Percentiles rank a stretch among this genome's conserved stretches.
Evolutionary conservation across 2,888 invertebrate genomes (phyloP).

Genomic region (Xylota sylvarum): DNA sequence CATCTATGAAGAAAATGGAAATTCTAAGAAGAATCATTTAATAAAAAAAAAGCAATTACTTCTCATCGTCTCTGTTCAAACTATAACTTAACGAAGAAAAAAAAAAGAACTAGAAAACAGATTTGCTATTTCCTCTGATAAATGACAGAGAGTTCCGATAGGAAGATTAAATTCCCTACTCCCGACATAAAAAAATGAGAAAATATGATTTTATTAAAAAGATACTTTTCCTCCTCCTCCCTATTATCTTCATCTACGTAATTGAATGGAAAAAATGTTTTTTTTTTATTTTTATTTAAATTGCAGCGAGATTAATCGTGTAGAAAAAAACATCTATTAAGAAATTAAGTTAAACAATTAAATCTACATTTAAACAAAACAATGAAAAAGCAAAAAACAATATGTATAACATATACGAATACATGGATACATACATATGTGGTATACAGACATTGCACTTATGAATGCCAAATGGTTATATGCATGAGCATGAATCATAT

Average conservation of each 20-base stretch:
- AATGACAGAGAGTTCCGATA: constrained; percentile 33
- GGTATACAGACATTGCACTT: constrained; percentile 42
- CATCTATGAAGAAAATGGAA: neutral
- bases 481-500: neutral
- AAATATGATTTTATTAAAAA: constrained; percentile 4
- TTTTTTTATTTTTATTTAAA: constrained; percentile 4
- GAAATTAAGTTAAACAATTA: constrained; percentile 36
- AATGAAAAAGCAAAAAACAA: constrained; percentile 26
- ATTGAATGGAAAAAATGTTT: constrained; percentile 3
- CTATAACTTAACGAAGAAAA: neutral
- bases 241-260: neutral
- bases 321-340: constrained; percentile 28
- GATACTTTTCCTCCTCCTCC: constrained; percentile 3
- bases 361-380: constrained; percentile 31
- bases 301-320: constrained; percentile 34
- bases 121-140: constrained; percentile 45
- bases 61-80: constrained; percentile 27
- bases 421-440: constrained; percentile 43
- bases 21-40: constrained; percentile 21
- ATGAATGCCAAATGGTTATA: constrained; percentile 39
- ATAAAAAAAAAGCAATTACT: constrained; percentile 12
- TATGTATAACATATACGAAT: constrained; percentile 13
- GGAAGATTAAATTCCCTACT: constrained; percentile 38
- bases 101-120: constrained; percentile 5
- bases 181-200: constrained; percentile 21